Evolutionary conservation across 53 echinoderm and acorn worm species (phyloP), one percentile per base, ranked within the genome.

Genomic region (Henricia sp.): DNA sequence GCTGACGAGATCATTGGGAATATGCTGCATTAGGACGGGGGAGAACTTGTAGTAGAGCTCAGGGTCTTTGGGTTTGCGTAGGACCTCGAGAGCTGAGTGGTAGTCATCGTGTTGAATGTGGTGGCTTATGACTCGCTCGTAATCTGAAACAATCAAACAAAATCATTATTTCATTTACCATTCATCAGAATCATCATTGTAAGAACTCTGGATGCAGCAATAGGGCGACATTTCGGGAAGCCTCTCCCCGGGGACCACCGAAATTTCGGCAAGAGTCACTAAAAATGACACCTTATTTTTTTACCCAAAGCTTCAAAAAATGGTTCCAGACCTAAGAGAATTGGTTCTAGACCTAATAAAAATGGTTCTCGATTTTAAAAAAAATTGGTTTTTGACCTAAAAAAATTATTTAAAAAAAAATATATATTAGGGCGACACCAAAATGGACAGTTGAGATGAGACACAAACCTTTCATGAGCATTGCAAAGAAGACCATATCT

Each of bases 401-500:
- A 59, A 9, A 59, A 59, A 24, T 20, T 9, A 21, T 59, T 21
- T 21, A 6, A 9, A 59, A 59, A 59, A 17, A 17, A 36, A 33
- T 8, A 11, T 67, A 65, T 14, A 34, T 34, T 63, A 1, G 3
- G 14, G 2, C 23, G 16, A 63, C 16, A 17, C 2, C 23, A 13
- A 25, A 19, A 29, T 0, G 21, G 20, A n/a, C n/a, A n/a, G n/a
- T 37, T 2, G 6, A 37, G 41, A n/a, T 16, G 28, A 0, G 50
- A 34, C 17, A 12, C 87, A 24, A 34, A 94, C 97, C 97, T 92
- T 96, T 92, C 97, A 96, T 96, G 37, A 96, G 86, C 93, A 96
- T 93, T 25, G 97, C 97, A 90, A 96, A 96, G 90, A 84, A 96
- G 9, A 96, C 97, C 93, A 96, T 94, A 62, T 94, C 94, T 70